Conservation (phyloP, 2,797 vertebrate genomes). For the Lates japonicus region DNA sequence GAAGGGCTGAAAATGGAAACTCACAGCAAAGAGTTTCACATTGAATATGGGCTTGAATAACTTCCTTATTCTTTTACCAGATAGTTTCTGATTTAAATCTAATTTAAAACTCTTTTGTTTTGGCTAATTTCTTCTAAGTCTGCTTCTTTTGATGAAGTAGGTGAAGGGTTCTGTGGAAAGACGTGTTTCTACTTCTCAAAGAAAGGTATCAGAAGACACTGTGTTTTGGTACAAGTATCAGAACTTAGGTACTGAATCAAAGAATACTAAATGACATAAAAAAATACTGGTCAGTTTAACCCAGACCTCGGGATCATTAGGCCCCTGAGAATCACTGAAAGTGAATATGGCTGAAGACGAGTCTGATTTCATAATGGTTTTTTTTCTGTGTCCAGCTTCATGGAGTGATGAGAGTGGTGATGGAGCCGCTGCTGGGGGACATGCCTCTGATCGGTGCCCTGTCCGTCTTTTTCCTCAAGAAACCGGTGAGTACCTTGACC, state of each 20-base stretch:
- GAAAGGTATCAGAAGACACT: no score
- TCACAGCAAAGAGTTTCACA: no score
- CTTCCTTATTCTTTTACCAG: neutral
- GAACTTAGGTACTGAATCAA: no score
- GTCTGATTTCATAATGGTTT: neutral
- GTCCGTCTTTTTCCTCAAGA: conserved; percentile 96
- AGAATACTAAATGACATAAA: no score
- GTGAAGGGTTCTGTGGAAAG: no score
- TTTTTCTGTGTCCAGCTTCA: conserved; percentile 86
- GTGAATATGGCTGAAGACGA: neutral
- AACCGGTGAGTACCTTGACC: conserved; percentile 90
- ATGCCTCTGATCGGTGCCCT: conserved; percentile 96
- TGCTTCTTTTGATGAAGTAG: no score
- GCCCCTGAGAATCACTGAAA: neutral
- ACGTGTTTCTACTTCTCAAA: no score
- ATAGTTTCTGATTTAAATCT: neutral
- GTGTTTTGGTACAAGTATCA: no score
- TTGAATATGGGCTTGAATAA: neutral
- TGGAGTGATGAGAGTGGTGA: conserved; percentile 93
- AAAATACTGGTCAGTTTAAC: neutral
- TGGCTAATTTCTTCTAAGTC: no score
- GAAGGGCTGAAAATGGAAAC: no score
- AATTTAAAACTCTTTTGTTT: neutral
- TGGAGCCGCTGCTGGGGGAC: conserved; percentile 97
- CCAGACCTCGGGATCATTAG: neutral